phyloP scores from a whole-genome alignment of 2,113 vertebrate genomes.

The Plotosus lineatus region DNA sequence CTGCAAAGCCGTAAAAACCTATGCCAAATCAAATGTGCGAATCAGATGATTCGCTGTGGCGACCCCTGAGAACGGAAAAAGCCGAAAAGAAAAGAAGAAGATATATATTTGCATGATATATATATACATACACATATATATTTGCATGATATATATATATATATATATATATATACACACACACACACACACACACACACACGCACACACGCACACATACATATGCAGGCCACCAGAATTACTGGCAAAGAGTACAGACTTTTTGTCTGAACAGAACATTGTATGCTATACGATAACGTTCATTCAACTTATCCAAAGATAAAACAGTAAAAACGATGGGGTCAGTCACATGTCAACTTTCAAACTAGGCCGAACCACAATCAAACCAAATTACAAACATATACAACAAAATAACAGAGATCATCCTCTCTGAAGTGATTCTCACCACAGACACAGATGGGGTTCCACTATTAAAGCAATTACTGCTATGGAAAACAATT shows the following conservation, averaged over 20 bases:
- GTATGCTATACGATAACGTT: too few relatives aligned
- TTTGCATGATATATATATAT: too few relatives aligned
- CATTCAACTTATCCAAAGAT: background rate
- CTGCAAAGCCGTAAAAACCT: too few relatives aligned
- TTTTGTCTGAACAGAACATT: background rate
- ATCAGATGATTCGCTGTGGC: too few relatives aligned
- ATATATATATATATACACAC: too few relatives aligned
- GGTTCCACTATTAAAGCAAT: slow-evolving; percentile 11
- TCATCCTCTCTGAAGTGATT: slow-evolving; percentile 10
- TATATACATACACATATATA: too few relatives aligned
- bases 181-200: too few relatives aligned
- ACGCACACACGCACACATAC: too few relatives aligned
- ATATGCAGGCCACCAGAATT: background rate
- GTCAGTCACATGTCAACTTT: slow-evolving; percentile 6
- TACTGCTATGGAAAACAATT: slow-evolving; percentile 1
- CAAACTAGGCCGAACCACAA: background rate
- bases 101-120: too few relatives aligned
- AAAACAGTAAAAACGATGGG: background rate
- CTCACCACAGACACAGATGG: slow-evolving; percentile 36
- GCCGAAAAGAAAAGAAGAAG: too few relatives aligned
- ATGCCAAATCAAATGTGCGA: too few relatives aligned
- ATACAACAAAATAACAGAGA: background rate
- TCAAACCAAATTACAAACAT: slow-evolving; percentile 18
- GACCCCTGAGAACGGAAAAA: too few relatives aligned
- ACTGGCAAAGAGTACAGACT: background rate